These are phyloP conservation scores for Ceriagrion tenellum DNA, from an alignment of 2,888 invertebrate species.

Conservation along the genomic window DNA sequence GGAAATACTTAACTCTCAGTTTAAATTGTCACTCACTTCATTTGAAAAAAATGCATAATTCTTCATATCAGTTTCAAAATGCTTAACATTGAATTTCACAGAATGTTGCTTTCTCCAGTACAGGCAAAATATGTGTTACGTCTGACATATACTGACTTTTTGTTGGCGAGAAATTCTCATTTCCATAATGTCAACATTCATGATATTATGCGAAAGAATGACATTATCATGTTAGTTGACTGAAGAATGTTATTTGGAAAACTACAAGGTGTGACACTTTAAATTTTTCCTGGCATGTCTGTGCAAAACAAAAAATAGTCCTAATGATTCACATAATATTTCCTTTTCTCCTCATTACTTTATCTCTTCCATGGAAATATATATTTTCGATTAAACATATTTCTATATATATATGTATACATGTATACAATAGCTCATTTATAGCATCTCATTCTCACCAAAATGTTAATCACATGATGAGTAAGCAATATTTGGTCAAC, in stretches of 20 bases:
- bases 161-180: background rate
- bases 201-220: background rate
- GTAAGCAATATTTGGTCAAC: background rate
- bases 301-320: background rate
- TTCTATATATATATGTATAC: too few relatives aligned
- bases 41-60: slow-evolving; percentile 33
- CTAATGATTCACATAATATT: too few relatives aligned
- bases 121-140: slow-evolving; percentile 34
- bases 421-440: background rate
- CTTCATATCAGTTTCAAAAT: background rate
- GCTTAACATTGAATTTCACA: background rate
- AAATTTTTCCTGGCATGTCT: background rate
- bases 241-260: background rate
- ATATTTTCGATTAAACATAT: too few relatives aligned
- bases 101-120: slow-evolving; percentile 22
- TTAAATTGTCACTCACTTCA: background rate
- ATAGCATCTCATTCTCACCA: background rate
- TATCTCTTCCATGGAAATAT: too few relatives aligned
- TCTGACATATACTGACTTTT: background rate
- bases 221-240: background rate
- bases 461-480: background rate
- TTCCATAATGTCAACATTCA: background rate
- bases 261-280: background rate
- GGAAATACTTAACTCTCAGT: background rate
- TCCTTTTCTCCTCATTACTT: too few relatives aligned